phyloP scores from a whole-genome alignment of 2,113 vertebrate species.

The Peucedramus taeniatus region DNA sequence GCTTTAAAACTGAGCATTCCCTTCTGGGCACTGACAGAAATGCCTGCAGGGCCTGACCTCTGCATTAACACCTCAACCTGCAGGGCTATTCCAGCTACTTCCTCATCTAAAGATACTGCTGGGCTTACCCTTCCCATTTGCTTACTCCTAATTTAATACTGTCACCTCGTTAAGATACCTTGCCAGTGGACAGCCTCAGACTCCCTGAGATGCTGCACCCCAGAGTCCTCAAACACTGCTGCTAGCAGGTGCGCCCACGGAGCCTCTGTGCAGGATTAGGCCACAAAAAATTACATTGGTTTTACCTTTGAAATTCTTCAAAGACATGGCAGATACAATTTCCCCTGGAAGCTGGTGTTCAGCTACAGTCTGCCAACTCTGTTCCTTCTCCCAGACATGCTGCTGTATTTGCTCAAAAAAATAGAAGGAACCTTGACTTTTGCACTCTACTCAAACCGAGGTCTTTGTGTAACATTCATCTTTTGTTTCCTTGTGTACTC shows the following conservation, averaged over 20 bases:
- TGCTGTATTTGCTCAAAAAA: not conserved
- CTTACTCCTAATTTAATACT: fast-evolving
- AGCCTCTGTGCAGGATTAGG: not conserved
- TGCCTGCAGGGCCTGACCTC: too few species aligned
- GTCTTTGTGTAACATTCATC: fast-evolving
- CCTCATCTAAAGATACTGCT: not conserved
- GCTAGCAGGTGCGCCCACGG: not conserved
- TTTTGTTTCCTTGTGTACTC: too few species aligned
- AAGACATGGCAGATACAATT: not conserved
- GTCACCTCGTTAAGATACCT: not conserved
- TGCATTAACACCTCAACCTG: not conserved
- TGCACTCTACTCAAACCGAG: not conserved
- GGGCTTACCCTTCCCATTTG: too few species aligned
- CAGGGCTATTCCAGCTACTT: not conserved
- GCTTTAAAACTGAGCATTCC: not conserved
- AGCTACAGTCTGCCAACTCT: not conserved
- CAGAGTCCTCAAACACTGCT: fast-evolving
- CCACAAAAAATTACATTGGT: not conserved
- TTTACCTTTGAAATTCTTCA: not conserved
- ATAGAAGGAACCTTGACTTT: not conserved
- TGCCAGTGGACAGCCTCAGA: fast-evolving
- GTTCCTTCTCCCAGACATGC: not conserved
- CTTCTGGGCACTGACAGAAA: not conserved
- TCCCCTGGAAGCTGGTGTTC: not conserved
- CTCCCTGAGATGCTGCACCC: not conserved